Evolutionary conservation across 2,797 vertebrate genomes (phyloP), one percentile per base, ranked within the genome.

Genomic region (Dicrostonyx torquatus): DNA sequence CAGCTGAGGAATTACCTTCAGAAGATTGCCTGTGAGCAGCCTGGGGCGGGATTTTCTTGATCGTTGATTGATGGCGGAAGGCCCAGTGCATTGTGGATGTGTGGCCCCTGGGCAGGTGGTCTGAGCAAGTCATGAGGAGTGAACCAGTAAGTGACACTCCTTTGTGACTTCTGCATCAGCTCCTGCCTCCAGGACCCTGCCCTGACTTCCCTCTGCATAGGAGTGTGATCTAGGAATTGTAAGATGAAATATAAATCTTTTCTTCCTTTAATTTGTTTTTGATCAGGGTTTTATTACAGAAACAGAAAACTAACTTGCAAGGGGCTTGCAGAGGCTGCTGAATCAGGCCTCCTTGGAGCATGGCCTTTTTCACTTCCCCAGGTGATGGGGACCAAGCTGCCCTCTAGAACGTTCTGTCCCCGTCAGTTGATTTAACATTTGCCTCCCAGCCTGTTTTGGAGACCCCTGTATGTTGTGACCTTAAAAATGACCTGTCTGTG

Each of bases 341-440:
- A 4, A 4, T 1, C 29, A 0, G 58, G 29, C 6, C 8, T n/a
- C 62, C 14, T 0, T 3, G 34, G 3, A 1, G 2, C 4, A 14
- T 40, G 78, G 43, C 53, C 62, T 29, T 37, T 43, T 24, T 48
- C 12, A 0, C 11, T 18, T 2, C 3, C 18, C 34, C 24, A 34
- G n/a, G 24, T 0, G 0, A 72, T 3, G 34, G 48, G 22, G 17
- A 8, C 50, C 22, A 3, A 3, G 22, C 20, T 22, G 4, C 13
- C 50, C 6, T 37, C n/a, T 22, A 31, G 73, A 85, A 48, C 13
- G 7, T 60, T 29, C 50, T 17, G 37, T 66, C 37, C 14, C 6
- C 8, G 1, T 11, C 15, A 6, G 20, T 43, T 18, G 40, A 10
- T 13, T 26, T 5, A 9, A 18, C 9, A 11, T 4, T 3, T n/a